Base-by-base conservation (phyloP, 2,113 vertebrate genomes). In the Eolophus roseicapilla region DNA sequence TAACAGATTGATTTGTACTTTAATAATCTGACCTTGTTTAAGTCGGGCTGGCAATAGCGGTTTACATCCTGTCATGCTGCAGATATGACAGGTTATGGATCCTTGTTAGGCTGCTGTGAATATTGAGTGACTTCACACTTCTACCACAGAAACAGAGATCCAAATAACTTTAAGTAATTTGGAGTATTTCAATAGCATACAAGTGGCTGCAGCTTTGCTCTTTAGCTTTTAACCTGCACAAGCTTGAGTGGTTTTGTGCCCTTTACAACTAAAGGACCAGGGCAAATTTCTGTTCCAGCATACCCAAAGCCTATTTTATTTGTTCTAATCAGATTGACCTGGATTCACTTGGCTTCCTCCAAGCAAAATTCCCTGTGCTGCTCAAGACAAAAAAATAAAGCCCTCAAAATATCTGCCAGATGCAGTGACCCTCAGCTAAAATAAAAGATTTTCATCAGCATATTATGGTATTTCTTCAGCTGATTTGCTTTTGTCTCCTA, bases 241-340 rank as follows among this genome's bases (percentile, higher is more conserved):
- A 82, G 11, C 13, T 27, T 63, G 41, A 83, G 52, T 82, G 52
- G 73, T 87, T 86, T 95, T 81, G 21, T 82, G 62, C 47, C 85
- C 19, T 96, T 91, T 94, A 52, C 28, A 86, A 55, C 31, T 65
- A 73, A 65, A 68, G 19, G 62, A 50, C 43, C 6, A 9, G 64
- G 65, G 60, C 13, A 93, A 95, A 82, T 86, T 82, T 86, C n/a
- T 92, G 88, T 95, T 90, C 35, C 65, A 89, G 31, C 43, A 65
- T 82, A 83, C 3, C 23, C 55, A 68, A 89, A 92, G 31, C 29
- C 37, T 81, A 27, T 92, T 91, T 93, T 83, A 82, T 95, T 94
- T 95, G 67, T 93, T 95, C 62, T 95, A 74, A 88, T 90, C 86
- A 89, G 60, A 75, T 62, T 97, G 94, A 96, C 95, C 94, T 96